Conservation (phyloP, 2,113 vertebrate genomes). For the Salvator merianae region DNA sequence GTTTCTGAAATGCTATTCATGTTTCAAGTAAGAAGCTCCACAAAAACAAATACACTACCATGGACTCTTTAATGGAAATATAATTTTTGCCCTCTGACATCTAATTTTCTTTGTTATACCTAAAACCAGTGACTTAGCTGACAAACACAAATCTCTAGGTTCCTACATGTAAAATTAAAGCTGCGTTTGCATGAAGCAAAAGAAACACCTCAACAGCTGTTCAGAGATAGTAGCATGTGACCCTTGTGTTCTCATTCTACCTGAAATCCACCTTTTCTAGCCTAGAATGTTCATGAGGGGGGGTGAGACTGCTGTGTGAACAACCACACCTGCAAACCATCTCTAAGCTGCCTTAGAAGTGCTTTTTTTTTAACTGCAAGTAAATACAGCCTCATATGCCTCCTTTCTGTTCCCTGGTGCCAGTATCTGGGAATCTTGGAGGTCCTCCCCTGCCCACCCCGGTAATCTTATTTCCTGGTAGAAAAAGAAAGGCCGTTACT, state of each 20-base stretch:
- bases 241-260: no score
- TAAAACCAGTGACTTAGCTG: not conserved
- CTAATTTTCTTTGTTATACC: not conserved
- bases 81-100: not conserved
- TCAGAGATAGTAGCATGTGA: no score
- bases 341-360: no score
- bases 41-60: not conserved
- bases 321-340: no score
- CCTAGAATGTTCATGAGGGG: no score
- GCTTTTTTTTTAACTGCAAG: no score
- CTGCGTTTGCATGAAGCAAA: no score
- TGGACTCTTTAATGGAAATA: not conserved
- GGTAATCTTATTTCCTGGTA: not conserved
- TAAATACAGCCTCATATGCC: not conserved
- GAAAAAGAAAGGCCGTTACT: slow-evolving; percentile 4
- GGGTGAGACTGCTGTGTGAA: no score
- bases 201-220: no score
- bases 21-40: not conserved
- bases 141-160: slow-evolving; percentile 13
- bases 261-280: no score
- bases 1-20: not conserved
- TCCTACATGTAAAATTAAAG: not conserved
- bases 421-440: not conserved
- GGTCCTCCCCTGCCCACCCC: not conserved
- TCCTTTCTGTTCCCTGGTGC: not conserved